phyloP scores from a whole-genome alignment of 2,113 vertebrate genomes.

The Pterocles gutturalis region DNA sequence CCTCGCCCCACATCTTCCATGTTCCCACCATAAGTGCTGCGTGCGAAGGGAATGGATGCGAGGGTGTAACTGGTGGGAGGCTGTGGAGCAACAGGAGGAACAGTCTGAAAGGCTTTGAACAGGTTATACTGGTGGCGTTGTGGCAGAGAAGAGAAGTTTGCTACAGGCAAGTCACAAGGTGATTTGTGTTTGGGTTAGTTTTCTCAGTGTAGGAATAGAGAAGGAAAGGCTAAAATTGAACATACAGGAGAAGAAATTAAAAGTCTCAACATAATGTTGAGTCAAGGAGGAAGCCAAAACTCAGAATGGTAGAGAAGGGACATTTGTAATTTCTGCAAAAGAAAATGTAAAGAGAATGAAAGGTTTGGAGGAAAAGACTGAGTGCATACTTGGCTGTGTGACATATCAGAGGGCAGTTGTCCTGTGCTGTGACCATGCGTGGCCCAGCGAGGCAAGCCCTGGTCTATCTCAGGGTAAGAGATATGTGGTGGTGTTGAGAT shows the following conservation, averaged over 20 bases:
- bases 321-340: background rate
- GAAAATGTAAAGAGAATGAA: background rate
- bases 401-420: background rate
- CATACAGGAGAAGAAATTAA: background rate
- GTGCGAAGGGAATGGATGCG: accelerated
- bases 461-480: background rate
- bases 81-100: background rate
- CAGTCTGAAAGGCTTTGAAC: background rate
- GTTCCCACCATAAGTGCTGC: background rate
- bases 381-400: background rate
- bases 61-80: background rate
- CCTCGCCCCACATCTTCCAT: background rate
- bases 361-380: background rate
- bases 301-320: background rate
- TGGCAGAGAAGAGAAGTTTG: background rate
- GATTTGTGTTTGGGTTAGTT: background rate
- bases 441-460: background rate
- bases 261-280: background rate
- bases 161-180: conserved; percentile 1
- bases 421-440: background rate
- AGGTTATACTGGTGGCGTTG: accelerated
- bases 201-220: background rate
- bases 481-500: background rate
- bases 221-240: background rate
- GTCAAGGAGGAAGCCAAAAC: background rate